A percentile compares a stretch with the other conserved stretches of the same genome.
These are phyloP conservation scores for Camelus dromedarius DNA, from an alignment of 2,113 vertebrate species.

Conservation along the genomic window DNA sequence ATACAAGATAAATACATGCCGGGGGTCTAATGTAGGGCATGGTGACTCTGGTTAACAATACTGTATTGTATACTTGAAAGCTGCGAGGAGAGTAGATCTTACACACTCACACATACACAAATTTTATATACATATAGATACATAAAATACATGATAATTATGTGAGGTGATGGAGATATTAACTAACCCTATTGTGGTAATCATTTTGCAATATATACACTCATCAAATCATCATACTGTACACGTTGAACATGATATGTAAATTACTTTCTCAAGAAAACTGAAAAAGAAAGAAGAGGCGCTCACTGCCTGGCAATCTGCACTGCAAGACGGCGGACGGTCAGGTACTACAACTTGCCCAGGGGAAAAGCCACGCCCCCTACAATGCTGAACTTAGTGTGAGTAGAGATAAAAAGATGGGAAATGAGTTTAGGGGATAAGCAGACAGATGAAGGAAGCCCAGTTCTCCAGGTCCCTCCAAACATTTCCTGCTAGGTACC, in stretches of 20 bases:
- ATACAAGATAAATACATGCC: not conserved
- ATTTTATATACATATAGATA: no score
- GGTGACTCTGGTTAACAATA: not conserved
- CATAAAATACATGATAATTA: not conserved
- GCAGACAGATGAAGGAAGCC: conserved; percentile 20
- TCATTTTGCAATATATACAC: not conserved
- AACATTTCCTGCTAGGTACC: not conserved
- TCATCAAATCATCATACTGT: not conserved
- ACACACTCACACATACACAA: not conserved
- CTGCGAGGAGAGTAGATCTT: not conserved
- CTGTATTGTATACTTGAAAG: not conserved
- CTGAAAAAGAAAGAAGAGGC: not conserved
- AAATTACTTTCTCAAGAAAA: not conserved
- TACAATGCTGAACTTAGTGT: not conserved
- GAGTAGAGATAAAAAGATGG: conserved; percentile 3
- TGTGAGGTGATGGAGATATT: not conserved
- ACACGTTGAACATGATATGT: not conserved
- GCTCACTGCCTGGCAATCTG: not conserved
- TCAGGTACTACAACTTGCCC: not conserved
- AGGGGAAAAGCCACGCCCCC: not conserved
- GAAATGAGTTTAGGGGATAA: not conserved
- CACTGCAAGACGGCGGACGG: not conserved
- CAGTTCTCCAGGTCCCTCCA: not conserved
- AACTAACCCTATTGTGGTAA: not conserved
- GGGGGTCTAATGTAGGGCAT: not conserved